Conservation (phyloP, 2,113 vertebrate species). For the Nematolebias whitei region DNA sequence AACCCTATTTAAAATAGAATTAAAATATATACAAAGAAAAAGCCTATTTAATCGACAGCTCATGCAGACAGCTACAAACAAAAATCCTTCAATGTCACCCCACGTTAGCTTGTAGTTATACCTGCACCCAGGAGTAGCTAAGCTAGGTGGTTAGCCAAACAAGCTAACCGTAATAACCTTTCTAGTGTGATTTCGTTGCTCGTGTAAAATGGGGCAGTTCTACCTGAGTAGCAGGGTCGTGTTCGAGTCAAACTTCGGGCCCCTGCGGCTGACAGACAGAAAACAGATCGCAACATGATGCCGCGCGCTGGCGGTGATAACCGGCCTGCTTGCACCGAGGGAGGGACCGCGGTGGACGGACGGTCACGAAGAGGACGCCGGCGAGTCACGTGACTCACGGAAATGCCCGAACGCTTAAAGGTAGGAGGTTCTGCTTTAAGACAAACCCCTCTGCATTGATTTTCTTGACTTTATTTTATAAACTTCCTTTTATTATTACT, state of each 20-base stretch:
- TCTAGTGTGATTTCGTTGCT: not conserved
- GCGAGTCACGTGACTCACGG: constrained; percentile 49
- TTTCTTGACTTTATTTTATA: too few relatives aligned
- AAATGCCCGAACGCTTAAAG: constrained; percentile 24
- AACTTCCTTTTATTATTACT: too few relatives aligned
- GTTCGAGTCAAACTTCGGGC: constrained; percentile 65
- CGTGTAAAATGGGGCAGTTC: not conserved
- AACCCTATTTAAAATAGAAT: not conserved
- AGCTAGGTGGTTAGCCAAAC: constrained; percentile 27
- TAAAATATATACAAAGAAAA: fast-evolving
- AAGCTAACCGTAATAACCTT: not conserved
- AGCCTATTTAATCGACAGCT: not conserved
- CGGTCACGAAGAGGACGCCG: not conserved
- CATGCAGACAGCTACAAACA: not conserved
- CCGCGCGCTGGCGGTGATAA: constrained; percentile 20
- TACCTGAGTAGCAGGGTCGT: constrained; percentile 67
- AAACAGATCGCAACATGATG: constrained; percentile 81
- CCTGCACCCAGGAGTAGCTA: constrained; percentile 15
- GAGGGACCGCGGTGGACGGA: constrained; percentile 27
- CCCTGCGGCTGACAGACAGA: constrained; percentile 58
- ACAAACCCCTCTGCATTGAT: too few relatives aligned
- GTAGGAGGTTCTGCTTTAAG: not conserved
- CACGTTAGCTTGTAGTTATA: constrained; percentile 15
- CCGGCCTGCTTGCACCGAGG: constrained; percentile 14
- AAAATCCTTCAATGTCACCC: constrained; percentile 62